These are phyloP conservation scores for Orthosia cruda DNA, from an alignment of 2,888 invertebrate species.

Conservation along the genomic window DNA sequence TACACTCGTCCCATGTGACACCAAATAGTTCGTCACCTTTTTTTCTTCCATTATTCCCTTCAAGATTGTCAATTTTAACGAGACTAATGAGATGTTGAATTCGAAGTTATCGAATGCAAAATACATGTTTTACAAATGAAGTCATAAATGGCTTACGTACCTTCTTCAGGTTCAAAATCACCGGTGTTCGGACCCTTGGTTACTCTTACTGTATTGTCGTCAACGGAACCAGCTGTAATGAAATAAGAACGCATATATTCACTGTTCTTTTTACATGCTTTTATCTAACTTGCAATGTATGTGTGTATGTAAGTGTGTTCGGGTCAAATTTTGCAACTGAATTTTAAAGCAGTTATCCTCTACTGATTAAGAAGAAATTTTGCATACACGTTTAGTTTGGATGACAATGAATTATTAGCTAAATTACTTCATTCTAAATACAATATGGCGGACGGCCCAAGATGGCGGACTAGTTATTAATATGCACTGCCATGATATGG, in stretches of 20 bases:
- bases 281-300: too few species aligned
- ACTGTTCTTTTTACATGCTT: neutral
- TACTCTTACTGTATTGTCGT: constrained; percentile 63
- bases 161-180: constrained; percentile 78
- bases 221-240: constrained; percentile 69
- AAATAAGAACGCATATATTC: neutral
- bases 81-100: neutral
- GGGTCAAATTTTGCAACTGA: too few species aligned
- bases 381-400: too few species aligned
- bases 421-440: too few species aligned
- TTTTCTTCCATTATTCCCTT: neutral
- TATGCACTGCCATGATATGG: too few species aligned
- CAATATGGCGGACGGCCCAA: too few species aligned
- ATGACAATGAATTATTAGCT: too few species aligned
- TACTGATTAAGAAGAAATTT: too few species aligned
- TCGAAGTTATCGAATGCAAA: neutral
- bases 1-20: neutral
- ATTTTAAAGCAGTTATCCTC: too few species aligned
- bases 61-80: neutral
- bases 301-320: too few species aligned
- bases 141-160: constrained; percentile 59
- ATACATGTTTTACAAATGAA: neutral
- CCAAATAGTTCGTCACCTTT: neutral
- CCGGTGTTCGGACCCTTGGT: constrained; percentile 76
- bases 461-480: too few species aligned